Evolutionary conservation across 2,797 vertebrate genomes (phyloP).

Genomic region (Clangula hyemalis): DNA sequence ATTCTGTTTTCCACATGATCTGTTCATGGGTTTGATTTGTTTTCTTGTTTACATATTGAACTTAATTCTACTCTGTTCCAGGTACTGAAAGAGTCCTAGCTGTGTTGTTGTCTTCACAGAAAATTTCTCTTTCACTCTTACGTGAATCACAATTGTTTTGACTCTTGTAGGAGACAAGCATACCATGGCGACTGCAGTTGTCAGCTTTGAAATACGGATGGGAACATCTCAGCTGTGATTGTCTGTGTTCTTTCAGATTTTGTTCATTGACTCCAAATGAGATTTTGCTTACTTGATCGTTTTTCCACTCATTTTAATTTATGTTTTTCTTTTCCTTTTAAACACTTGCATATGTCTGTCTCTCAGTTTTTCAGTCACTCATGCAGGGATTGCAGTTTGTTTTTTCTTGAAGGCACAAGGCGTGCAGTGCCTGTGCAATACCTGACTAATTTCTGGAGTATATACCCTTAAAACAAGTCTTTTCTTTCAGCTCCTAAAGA

Average conservation of each 20-base stretch:
- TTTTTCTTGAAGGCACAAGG: background rate
- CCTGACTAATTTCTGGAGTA: background rate
- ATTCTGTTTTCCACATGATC: background rate
- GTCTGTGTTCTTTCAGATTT: background rate
- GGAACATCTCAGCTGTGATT: background rate
- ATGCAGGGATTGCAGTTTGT: background rate
- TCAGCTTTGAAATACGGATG: background rate
- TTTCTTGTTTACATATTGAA: background rate
- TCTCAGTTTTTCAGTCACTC: background rate
- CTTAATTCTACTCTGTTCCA: slow-evolving; percentile 22
- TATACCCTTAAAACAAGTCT: slow-evolving; percentile 14
- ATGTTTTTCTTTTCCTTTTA: background rate
- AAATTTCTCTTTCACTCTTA: background rate
- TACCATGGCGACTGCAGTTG: background rate
- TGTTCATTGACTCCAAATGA: background rate
- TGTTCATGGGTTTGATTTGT: background rate
- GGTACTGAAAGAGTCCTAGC: background rate
- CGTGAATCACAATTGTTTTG: background rate
- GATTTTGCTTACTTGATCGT: background rate
- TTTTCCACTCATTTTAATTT: background rate
- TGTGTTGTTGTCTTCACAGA: background rate
- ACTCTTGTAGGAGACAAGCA: background rate
- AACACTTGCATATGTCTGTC: background rate
- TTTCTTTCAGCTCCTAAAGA: slow-evolving; percentile 77
- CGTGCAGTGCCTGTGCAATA: background rate